These are phyloP conservation scores for Copsychus sechellarum DNA, from an alignment of 2,113 vertebrate genomes.

Conservation along the genomic window DNA sequence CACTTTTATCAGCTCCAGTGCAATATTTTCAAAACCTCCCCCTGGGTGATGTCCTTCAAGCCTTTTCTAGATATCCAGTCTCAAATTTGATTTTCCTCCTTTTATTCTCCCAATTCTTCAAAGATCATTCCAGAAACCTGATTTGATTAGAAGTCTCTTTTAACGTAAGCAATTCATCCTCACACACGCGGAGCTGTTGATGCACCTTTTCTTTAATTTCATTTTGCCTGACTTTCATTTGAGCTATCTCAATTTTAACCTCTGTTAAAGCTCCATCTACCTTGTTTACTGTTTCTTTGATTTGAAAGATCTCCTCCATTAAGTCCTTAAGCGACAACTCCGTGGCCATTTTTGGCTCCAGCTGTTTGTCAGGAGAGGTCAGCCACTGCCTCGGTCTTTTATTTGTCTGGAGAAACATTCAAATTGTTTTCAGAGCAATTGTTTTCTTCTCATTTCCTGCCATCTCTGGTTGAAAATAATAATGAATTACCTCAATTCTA, in stretches of 20 bases:
- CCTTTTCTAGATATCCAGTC: constrained; percentile 38
- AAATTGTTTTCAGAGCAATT: constrained; percentile 63
- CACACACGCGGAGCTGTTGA: constrained; percentile 8
- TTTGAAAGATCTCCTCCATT: constrained; percentile 71
- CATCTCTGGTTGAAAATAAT: constrained; percentile 34
- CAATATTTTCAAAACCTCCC: constrained; percentile 49
- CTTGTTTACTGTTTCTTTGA: constrained; percentile 70
- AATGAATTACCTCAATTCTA: constrained; percentile 51
- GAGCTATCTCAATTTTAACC: constrained; percentile 70
- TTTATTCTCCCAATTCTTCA: constrained; percentile 54
- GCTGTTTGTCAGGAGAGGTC: constrained; percentile 66
- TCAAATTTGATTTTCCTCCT: constrained; percentile 56
- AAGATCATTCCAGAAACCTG: constrained; percentile 63
- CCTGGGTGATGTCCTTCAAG: constrained; percentile 47
- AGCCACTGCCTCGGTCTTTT: constrained; percentile 57
- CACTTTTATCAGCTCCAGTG: constrained; percentile 1
- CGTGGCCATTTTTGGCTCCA: constrained; percentile 45
- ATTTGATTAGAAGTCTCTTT: constrained; percentile 67
- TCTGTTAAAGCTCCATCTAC: constrained; percentile 71
- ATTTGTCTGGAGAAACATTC: constrained; percentile 69
- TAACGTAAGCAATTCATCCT: constrained; percentile 69
- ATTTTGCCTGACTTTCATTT: constrained; percentile 66
- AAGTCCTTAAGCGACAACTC: constrained; percentile 65
- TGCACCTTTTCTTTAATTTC: constrained; percentile 73
- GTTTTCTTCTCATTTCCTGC: constrained; percentile 51